phyloP scores from a whole-genome alignment of 2,113 vertebrate species.

The Manacus vitellinus region DNA sequence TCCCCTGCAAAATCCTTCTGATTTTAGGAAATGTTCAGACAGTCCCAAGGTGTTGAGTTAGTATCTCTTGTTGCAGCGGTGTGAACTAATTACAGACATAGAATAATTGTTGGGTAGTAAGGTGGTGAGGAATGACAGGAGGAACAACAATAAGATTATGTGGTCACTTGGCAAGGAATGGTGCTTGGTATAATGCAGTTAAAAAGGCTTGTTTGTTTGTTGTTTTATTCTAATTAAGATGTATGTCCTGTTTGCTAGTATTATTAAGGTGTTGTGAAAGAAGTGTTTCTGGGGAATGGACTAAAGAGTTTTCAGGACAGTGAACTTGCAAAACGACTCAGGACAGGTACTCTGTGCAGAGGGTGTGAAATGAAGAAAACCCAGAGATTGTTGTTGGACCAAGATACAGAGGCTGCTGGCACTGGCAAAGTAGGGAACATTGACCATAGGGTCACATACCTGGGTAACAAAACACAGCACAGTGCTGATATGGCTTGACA shows the following conservation, averaged over 20 bases:
- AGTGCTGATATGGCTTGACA: neutral
- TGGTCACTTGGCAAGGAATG: conserved; percentile 1
- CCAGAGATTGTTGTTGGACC: neutral
- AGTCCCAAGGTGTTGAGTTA: neutral
- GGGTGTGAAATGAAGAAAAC: neutral
- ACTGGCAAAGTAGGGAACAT: neutral
- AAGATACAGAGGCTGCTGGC: neutral
- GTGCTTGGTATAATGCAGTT: neutral
- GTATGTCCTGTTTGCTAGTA: neutral
- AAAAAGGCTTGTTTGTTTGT: conserved; percentile 25
- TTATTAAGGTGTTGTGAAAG: conserved; percentile 12
- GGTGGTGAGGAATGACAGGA: neutral
- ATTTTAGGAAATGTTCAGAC: neutral
- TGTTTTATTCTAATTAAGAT: conserved; percentile 31
- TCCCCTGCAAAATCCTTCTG: neutral
- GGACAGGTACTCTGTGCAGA: neutral
- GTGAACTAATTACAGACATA: conserved; percentile 40
- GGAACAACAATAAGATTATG: conserved; percentile 22
- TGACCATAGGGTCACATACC: neutral
- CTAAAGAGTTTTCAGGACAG: neutral
- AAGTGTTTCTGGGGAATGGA: neutral
- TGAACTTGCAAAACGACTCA: neutral
- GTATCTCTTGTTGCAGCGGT: neutral
- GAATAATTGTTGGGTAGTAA: conserved; percentile 28
- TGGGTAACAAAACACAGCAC: neutral